phyloP scores from a whole-genome alignment of 2,888 invertebrate genomes.

The Petrolisthes cinctipes region DNA sequence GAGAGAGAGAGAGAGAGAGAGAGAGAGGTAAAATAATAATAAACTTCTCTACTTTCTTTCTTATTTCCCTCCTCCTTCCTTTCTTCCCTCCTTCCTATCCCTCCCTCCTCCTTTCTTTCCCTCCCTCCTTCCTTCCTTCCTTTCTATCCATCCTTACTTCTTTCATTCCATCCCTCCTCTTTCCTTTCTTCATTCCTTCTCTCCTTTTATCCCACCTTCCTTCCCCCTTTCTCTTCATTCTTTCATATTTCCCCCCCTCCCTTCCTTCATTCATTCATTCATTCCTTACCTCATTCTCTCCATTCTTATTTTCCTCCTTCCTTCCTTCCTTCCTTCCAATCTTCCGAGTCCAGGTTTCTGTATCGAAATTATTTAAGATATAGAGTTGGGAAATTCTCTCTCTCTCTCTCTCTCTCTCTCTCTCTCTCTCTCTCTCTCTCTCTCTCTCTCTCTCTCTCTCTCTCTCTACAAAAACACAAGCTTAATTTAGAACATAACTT shows the following conservation, averaged over 20 bases:
- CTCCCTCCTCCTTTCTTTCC: not conserved
- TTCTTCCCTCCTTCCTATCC: not conserved
- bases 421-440: not conserved
- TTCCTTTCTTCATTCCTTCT: not conserved
- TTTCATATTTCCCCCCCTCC: not conserved
- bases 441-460: slow-evolving; percentile 1
- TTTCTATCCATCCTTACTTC: not conserved
- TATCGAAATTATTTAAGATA: not conserved
- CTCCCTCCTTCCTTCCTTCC: not conserved
- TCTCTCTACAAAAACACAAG: not conserved
- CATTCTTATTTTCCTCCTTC: not conserved
- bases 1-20: not conserved
- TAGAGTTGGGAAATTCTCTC: not conserved
- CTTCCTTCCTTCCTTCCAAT: not conserved
- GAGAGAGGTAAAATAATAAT: not conserved
- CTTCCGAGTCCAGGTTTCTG: not conserved
- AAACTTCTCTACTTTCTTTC: not conserved
- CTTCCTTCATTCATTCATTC: not conserved
- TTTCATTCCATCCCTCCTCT: not conserved
- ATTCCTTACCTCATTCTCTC: not conserved
- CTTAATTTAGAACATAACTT: no score
- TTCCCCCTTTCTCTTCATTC: not conserved
- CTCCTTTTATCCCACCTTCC: not conserved
- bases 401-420: not conserved
- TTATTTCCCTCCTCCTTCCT: not conserved